A percentile compares a stretch with the other conserved stretches of the same genome.
phyloP scores from a whole-genome alignment of 2,113 vertebrate species.

The Azemiops feae region DNA sequence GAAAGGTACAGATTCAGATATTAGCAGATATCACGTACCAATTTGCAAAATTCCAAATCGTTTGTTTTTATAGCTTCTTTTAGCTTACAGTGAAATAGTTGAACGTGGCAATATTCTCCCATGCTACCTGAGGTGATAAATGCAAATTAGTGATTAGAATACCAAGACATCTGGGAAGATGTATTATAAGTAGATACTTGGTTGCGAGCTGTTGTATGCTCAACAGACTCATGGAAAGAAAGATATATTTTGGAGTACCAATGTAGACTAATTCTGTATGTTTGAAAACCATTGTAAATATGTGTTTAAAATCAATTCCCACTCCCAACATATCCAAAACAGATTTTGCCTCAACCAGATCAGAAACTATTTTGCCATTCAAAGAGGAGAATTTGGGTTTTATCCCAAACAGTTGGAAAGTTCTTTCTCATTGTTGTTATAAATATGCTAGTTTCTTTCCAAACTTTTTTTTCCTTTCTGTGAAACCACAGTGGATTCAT shows the following conservation, averaged over 20 bases:
- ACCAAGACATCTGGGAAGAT: not conserved
- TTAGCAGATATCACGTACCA: not conserved
- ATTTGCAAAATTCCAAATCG: not conserved
- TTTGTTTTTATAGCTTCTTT: not conserved
- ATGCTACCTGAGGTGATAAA: not conserved
- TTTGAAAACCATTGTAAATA: not conserved
- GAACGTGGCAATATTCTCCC: not conserved
- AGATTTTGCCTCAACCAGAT: not conserved
- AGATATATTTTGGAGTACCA: not conserved
- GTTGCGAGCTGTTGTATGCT: too few relatives aligned
- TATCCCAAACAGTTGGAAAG: slow-evolving; percentile 38
- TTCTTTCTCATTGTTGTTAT: slow-evolving; percentile 52
- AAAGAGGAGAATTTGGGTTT: not conserved
- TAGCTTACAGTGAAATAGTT: not conserved
- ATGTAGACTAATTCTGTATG: not conserved
- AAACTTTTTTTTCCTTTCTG: slow-evolving; percentile 58
- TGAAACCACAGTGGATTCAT: slow-evolving; percentile 53
- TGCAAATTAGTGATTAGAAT: not conserved
- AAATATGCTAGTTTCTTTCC: slow-evolving; percentile 62
- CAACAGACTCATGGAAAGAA: not conserved
- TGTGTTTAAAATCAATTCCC: not conserved
- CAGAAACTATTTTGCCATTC: not conserved
- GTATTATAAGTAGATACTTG: not conserved
- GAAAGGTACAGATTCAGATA: not conserved
- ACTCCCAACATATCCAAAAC: not conserved